A percentile compares a stretch with the other conserved stretches of the same genome.
Evolutionary conservation across 2,888 invertebrate species (phyloP).

Genomic region (Cataglyphis livida): DNA sequence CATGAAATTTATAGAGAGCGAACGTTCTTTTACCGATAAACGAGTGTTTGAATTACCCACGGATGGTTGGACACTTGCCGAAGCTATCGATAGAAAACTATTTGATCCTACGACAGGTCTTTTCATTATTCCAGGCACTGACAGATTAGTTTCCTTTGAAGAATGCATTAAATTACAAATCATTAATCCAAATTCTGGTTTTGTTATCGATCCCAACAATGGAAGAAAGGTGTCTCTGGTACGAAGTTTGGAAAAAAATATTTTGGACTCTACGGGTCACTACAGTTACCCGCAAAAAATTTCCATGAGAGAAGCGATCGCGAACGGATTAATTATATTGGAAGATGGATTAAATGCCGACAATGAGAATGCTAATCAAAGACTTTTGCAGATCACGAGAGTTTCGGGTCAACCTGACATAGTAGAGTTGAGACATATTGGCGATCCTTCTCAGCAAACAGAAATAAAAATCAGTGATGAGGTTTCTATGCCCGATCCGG

Average conservation of each 20-base stretch:
- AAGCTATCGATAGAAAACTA: slow-evolving; percentile 93
- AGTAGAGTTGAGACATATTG: slow-evolving; percentile 89
- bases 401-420: slow-evolving; percentile 90
- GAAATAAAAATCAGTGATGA: slow-evolving; percentile 86
- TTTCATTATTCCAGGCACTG: slow-evolving; percentile 95
- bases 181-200: slow-evolving; percentile 93
- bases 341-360: slow-evolving; percentile 86
- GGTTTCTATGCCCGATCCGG: slow-evolving; percentile 87
- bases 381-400: slow-evolving; percentile 91
- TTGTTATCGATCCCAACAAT: slow-evolving; percentile 92
- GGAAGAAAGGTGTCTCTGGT: slow-evolving; percentile 90
- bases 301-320: slow-evolving; percentile 92
- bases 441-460: slow-evolving; percentile 84
- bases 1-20: slow-evolving; percentile 46
- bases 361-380: slow-evolving; percentile 86
- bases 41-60: slow-evolving; percentile 92
- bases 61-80: slow-evolving; percentile 93
- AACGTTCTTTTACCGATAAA: slow-evolving; percentile 86
- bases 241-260: slow-evolving; percentile 92
- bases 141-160: slow-evolving; percentile 93
- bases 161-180: slow-evolving; percentile 95
- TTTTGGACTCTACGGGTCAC: slow-evolving; percentile 92
- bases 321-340: slow-evolving; percentile 88
- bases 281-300: slow-evolving; percentile 89
- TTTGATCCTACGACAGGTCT: slow-evolving; percentile 94